Conservation (phyloP, 2,797 vertebrate genomes). For the Heliangelus exortis region DNA sequence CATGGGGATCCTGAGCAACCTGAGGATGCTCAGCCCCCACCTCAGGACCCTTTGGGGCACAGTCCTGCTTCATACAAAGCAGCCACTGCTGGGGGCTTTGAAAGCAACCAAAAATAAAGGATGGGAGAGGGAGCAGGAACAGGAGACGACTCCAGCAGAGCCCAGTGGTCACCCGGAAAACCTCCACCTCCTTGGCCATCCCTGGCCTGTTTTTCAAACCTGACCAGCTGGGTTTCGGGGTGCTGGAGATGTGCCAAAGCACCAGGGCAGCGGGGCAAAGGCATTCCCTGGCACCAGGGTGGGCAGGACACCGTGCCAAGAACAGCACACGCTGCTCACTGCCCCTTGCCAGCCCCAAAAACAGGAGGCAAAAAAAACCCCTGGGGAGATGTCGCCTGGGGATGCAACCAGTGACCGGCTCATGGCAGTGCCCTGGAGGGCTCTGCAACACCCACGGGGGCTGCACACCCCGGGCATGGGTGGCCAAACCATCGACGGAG, state of each 20-base stretch:
- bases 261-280: background rate
- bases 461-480: fast-evolving
- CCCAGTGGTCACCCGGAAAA: background rate
- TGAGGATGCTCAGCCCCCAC: background rate
- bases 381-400: background rate
- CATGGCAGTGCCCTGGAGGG: background rate
- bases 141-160: background rate
- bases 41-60: too few species aligned
- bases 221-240: background rate
- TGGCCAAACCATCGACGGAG: too few species aligned
- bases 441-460: background rate
- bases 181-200: background rate
- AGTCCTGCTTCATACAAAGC: fast-evolving
- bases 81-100: background rate
- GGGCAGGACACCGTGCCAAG: fast-evolving
- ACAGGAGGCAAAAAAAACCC: fast-evolving
- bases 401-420: background rate
- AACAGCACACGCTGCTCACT: background rate
- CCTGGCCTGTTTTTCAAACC: slow-evolving; percentile 20
- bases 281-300: background rate
- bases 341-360: background rate
- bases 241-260: background rate
- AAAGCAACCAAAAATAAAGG: background rate
- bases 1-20: fast-evolving
- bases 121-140: background rate